These are phyloP conservation scores for Pimpla rufipes DNA, from an alignment of 2,888 invertebrate genomes.

Conservation along the genomic window DNA sequence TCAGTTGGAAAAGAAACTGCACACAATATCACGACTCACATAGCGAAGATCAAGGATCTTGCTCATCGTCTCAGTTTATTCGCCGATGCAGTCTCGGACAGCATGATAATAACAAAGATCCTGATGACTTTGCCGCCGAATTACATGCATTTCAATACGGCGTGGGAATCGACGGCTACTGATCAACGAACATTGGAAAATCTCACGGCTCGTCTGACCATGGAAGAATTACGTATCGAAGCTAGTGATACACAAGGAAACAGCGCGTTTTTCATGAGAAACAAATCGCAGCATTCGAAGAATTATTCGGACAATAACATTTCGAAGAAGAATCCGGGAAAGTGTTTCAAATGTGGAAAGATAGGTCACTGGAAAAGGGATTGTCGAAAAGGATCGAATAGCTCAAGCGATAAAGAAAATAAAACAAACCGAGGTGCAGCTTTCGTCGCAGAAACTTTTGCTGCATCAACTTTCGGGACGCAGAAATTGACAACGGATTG, in stretches of 20 bases:
- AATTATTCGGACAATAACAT: neutral
- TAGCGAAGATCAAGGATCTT: conserved; percentile 67
- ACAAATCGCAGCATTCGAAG: conserved; percentile 2
- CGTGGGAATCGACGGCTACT: conserved; percentile 58
- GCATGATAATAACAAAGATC: conserved; percentile 53
- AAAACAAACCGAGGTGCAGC: neutral
- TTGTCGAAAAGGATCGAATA: conserved; percentile 13
- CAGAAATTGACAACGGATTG: conserved; percentile 21
- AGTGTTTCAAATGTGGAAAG: conserved; percentile 66
- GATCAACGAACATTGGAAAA: conserved; percentile 33
- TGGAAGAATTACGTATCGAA: conserved; percentile 34
- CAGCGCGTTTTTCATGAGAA: conserved; percentile 11
- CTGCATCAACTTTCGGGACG: conserved; percentile 61
- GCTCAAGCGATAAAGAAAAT: neutral
- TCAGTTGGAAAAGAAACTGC: conserved; percentile 55
- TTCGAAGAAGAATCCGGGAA: conserved; percentile 23
- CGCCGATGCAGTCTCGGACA: conserved; percentile 43
- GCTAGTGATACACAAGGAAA: conserved; percentile 9
- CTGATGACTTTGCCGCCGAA: conserved; percentile 42
- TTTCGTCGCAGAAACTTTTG: conserved; percentile 28
- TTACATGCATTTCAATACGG: conserved; percentile 72
- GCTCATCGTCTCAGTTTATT: conserved; percentile 41
- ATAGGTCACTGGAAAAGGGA: conserved; percentile 60
- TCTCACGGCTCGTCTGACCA: conserved; percentile 40
- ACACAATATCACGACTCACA: conserved; percentile 70